Evolutionary conservation across 2,888 invertebrate species (phyloP).

Genomic region (Cheilosia scutellata): DNA sequence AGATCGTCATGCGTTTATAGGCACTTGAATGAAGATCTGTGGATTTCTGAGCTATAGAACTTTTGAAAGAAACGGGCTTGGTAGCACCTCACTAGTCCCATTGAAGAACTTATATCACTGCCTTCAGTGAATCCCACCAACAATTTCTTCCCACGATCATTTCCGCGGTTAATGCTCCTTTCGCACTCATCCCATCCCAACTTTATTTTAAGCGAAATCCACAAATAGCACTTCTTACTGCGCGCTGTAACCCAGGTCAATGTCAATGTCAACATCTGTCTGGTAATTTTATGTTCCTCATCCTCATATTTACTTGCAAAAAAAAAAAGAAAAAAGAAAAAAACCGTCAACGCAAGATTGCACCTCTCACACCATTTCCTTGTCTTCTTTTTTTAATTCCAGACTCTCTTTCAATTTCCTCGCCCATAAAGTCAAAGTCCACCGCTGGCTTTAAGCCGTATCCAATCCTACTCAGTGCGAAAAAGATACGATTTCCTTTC

Average conservation of each 20-base stretch:
- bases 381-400: neutral
- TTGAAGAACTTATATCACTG: no score
- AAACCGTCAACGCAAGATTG: conserved; percentile 19
- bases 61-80: no score
- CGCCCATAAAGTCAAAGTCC: neutral
- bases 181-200: neutral
- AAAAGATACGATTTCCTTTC: conserved; percentile 46
- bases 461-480: conserved; percentile 35
- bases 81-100: no score
- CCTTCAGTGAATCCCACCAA: no score
- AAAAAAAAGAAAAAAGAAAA: neutral
- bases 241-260: conserved; percentile 34
- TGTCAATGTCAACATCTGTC: conserved; percentile 59
- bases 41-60: no score
- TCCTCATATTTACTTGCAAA: neutral
- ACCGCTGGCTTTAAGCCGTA: conserved; percentile 29
- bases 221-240: conserved; percentile 8
- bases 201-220: neutral
- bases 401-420: conserved; percentile 3
- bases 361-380: conserved; percentile 20
- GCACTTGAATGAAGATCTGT: no score
- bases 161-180: neutral
- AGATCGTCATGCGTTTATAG: no score
- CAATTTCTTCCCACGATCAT: conserved; percentile 17
- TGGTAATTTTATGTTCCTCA: conserved; percentile 33